Base-by-base conservation (phyloP, 2,888 invertebrate genomes). In the Lasioglossum zephyrum region DNA sequence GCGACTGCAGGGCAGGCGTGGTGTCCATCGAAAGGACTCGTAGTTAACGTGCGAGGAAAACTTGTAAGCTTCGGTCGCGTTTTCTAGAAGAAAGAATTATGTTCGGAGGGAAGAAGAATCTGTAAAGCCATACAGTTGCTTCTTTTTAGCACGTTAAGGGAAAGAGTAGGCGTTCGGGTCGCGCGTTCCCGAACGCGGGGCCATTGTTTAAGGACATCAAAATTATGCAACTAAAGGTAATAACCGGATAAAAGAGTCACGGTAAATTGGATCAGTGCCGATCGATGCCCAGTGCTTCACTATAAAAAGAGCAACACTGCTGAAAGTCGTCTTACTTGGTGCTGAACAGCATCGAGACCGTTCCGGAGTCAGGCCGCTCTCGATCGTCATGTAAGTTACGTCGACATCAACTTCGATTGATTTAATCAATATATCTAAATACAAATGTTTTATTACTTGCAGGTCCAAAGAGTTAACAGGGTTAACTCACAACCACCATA, bases 281-380 rank as follows among this genome's bases (percentile, higher is more conserved):
- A 87, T 82, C 84, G 79, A 86, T 79, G 60, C n/a, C 80, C 77
- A 82, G 88, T 89, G 89, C 89, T 89, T 89, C 89, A 41, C 83
- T 89, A 87, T 85, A 88, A 82, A 80, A 83, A 60, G 79, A 41
- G 72, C 49, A 18, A 75, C 66, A 53, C 77, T 11, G 63, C 47
- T 72, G 69, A 60, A 31, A n/a, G 63, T 63, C 63, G 76, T 82
- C 81, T 81, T 87, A 89, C 49, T 87, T 79, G 74, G 89, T 87
- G 89, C 88, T 76, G 73, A 60, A 73, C 72, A 77, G 87, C 89
- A 82, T 86, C 53, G 74, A 41, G 63, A 78, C 47, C 26, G 79
- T 44, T 49, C 53, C 47, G 36, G 36, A 13, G 41, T 57, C 11
- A 4, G 39, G 31, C 53, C 16, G 13, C 36, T 47, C 49, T 49